Evolutionary conservation across 2,888 invertebrate species (phyloP).

Genomic region (Lepidocyrtinus sp.): DNA sequence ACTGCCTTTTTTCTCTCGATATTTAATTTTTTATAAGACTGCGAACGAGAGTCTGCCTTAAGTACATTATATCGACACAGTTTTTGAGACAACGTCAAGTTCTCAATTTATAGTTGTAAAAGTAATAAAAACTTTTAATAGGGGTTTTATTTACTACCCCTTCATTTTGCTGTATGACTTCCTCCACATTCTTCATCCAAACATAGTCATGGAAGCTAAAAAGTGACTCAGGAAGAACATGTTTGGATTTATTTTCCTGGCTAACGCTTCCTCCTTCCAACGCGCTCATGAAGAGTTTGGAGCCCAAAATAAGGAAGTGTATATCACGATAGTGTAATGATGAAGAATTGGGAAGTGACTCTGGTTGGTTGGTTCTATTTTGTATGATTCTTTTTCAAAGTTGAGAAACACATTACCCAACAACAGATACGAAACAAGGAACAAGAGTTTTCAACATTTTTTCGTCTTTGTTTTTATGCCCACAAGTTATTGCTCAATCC

Average conservation of each 20-base stretch:
- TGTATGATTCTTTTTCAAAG: constrained; percentile 18
- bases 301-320: not conserved
- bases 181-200: constrained; percentile 38
- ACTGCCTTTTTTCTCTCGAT: no score
- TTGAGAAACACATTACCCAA: constrained; percentile 43
- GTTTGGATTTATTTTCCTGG: constrained; percentile 35
- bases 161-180: constrained; percentile 41
- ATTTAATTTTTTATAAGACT: constrained; percentile 10
- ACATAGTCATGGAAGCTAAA: constrained; percentile 17
- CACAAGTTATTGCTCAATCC: constrained; percentile 57
- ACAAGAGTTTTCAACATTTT: constrained; percentile 40
- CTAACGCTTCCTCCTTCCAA: not conserved
- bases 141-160: constrained; percentile 64
- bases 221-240: constrained; percentile 20
- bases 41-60: not conserved
- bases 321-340: no score
- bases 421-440: constrained; percentile 24
- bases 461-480: constrained; percentile 39
- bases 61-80: constrained; percentile 34
- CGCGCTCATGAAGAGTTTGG: not conserved
- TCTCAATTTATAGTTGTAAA: constrained; percentile 62
- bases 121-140: constrained; percentile 65
- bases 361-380: not conserved
- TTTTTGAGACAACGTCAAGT: constrained; percentile 53
- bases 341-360: not conserved